Conservation (phyloP, 2,888 invertebrate species). For the Euzophera pinguis region DNA sequence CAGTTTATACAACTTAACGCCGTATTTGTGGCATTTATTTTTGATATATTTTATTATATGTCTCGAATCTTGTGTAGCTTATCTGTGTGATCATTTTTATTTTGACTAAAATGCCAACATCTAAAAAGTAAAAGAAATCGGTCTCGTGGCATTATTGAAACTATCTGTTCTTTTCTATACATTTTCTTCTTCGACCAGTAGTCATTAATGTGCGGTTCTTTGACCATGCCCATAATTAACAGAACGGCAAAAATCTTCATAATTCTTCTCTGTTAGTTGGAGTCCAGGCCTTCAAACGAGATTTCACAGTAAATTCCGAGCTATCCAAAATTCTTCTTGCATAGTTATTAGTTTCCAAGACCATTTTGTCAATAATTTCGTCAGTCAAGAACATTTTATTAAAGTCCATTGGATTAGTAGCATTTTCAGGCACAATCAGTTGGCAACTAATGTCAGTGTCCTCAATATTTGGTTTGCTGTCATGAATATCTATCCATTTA, state of each 20-base stretch:
- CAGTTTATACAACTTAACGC: slow-evolving; percentile 39
- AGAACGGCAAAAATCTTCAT: slow-evolving; percentile 17
- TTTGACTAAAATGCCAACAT: background rate
- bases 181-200: slow-evolving; percentile 26
- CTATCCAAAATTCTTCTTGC: too few relatives aligned
- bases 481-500: too few relatives aligned
- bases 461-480: too few relatives aligned
- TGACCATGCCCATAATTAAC: slow-evolving; percentile 20
- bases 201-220: slow-evolving; percentile 20
- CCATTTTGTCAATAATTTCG: slow-evolving; percentile 21
- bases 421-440: too few relatives aligned
- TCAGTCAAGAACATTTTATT: slow-evolving; percentile 13
- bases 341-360: slow-evolving; percentile 22
- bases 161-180: slow-evolving; percentile 28
- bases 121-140: slow-evolving; percentile 22
- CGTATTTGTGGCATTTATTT: slow-evolving; percentile 33
- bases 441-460: too few relatives aligned
- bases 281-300: too few relatives aligned
- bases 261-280: slow-evolving; percentile 19
- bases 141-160: slow-evolving; percentile 26
- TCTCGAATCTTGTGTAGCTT: background rate
- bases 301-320: too few relatives aligned
- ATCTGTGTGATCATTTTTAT: background rate
- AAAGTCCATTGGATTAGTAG: background rate
- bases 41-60: background rate